Base-by-base conservation (phyloP, 1,140 invertebrate genomes). In the Bombyx mandarina region DNA sequence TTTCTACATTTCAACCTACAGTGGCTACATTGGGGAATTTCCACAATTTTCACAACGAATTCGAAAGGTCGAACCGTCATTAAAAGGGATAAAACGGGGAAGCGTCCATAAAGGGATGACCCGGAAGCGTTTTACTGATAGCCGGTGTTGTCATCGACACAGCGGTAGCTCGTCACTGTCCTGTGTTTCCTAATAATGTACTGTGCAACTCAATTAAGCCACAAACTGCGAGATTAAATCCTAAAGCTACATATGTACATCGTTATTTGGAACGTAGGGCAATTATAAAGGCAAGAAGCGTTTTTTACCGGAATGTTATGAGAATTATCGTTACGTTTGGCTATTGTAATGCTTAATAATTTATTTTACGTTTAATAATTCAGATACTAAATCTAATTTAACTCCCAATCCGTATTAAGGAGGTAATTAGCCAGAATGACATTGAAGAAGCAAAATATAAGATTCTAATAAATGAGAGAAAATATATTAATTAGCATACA, bases 61-160 rank as follows among this genome's bases (percentile, higher is more conserved):
- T 54, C 42, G 58, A 66, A 63, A 60, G 63, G 63, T 65, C 59
- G 56, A 56, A 61, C 63, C 66, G 63, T 63, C 63, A 69, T 69
- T 69, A 66, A 63, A 59, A 56, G 58, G 62, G 56, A 48, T 65
- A 62, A 69, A 69, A 61, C 52, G 60, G 57, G 66, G 61, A 62
- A 63, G 49, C 45, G 45, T 50, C 22, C 56, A 61, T 58, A 66
- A 69, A 63, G 60, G 58, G 59, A 45, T 58, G 61, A 57, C 52
- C 61, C 60, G 58, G 57, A 61, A 61, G 54, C 47, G 59, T 67
- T 63, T 58, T 54, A 57, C 53, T 44, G 58, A 59, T 57, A 52
- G 47, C 46, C 55, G 26, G 50, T 53, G 53, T 60, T 54, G 57
- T 57, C 43, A 43, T 10, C 43, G 52, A 54, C 42, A 49, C 54